Percentiles rank a stretch among this genome's conserved stretches.
These are phyloP conservation scores for Melanotaenia pygmaea DNA, from an alignment of 2,797 vertebrate genomes.

Conservation along the genomic window DNA sequence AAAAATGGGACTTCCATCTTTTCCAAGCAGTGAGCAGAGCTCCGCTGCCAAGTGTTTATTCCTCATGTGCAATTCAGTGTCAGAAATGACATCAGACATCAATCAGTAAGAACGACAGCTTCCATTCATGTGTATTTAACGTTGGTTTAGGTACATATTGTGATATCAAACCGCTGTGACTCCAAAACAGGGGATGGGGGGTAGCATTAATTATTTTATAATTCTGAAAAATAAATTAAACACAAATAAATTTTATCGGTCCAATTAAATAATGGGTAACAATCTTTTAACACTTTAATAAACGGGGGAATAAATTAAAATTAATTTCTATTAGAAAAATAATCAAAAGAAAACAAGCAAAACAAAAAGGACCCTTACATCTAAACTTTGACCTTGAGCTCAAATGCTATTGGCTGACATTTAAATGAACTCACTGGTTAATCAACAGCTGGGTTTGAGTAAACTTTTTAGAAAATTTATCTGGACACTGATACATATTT, in stretches of 20 bases:
- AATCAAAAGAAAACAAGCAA: background rate
- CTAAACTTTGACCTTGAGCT: constrained; percentile 4
- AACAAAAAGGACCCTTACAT: constrained; percentile 1
- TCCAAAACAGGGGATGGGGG: background rate
- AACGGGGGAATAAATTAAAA: background rate
- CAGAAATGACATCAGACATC: constrained; percentile 67
- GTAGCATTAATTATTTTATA: background rate
- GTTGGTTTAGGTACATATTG: constrained; percentile 4
- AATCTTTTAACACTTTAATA: background rate
- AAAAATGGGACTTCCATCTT: constrained; percentile 13
- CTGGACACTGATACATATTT: background rate
- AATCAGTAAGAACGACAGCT: constrained; percentile 66
- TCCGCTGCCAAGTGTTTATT: constrained; percentile 69
- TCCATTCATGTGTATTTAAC: constrained; percentile 41
- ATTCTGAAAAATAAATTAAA: constrained; percentile 31
- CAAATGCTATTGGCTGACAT: background rate
- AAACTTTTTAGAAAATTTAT: background rate
- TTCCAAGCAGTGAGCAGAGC: constrained; percentile 41
- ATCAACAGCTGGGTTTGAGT: background rate
- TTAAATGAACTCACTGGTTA: background rate
- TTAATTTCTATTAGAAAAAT: background rate
- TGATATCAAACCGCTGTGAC: background rate
- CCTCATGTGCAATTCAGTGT: constrained; percentile 71
- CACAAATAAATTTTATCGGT: background rate
- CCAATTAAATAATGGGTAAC: constrained; percentile 1